A percentile compares a stretch with the other conserved stretches of the same genome.
Evolutionary conservation across 1,140 invertebrate species (phyloP).

Genomic region (Papilio xuthus): DNA sequence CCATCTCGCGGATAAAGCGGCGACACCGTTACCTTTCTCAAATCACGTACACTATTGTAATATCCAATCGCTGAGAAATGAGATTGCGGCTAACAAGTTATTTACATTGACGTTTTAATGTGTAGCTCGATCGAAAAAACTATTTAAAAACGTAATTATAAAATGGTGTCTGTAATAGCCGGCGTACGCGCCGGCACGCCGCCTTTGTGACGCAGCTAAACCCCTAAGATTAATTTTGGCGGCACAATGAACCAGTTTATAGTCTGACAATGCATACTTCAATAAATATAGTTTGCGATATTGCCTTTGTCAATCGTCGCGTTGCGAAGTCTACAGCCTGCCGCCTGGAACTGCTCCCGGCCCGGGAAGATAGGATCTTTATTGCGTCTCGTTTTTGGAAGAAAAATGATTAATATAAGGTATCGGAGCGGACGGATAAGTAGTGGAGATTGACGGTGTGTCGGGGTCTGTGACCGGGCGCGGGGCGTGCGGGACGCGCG

Average conservation of each 20-base stretch:
- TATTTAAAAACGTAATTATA: slow-evolving; percentile 82
- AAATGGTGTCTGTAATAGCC: slow-evolving; percentile 75
- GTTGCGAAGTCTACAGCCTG: slow-evolving; percentile 61
- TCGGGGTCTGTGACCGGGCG: slow-evolving; percentile 75
- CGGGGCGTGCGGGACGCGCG: slow-evolving; percentile 39
- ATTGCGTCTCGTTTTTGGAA: slow-evolving; percentile 65
- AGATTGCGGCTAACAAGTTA: slow-evolving; percentile 82
- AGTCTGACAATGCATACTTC: slow-evolving; percentile 69
- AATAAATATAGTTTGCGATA: slow-evolving; percentile 74
- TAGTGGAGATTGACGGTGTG: slow-evolving; percentile 77
- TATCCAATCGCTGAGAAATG: slow-evolving; percentile 80
- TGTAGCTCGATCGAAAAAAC: slow-evolving; percentile 74
- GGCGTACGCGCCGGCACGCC: slow-evolving; percentile 72
- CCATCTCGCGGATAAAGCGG: slow-evolving; percentile 77
- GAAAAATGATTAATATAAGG: slow-evolving; percentile 76
- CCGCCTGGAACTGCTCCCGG: slow-evolving; percentile 51
- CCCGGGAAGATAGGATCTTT: slow-evolving; percentile 68
- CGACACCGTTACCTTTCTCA: slow-evolving; percentile 79
- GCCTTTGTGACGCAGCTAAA: slow-evolving; percentile 77
- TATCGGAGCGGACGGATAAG: slow-evolving; percentile 74
- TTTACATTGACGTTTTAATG: slow-evolving; percentile 82
- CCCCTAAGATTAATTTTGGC: slow-evolving; percentile 78
- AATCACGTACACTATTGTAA: slow-evolving; percentile 81
- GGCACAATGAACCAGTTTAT: slow-evolving; percentile 74
- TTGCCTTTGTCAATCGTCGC: slow-evolving; percentile 71